Base-by-base conservation (phyloP, 2,888 invertebrate genomes). In the Podotricha telesiphe region DNA sequence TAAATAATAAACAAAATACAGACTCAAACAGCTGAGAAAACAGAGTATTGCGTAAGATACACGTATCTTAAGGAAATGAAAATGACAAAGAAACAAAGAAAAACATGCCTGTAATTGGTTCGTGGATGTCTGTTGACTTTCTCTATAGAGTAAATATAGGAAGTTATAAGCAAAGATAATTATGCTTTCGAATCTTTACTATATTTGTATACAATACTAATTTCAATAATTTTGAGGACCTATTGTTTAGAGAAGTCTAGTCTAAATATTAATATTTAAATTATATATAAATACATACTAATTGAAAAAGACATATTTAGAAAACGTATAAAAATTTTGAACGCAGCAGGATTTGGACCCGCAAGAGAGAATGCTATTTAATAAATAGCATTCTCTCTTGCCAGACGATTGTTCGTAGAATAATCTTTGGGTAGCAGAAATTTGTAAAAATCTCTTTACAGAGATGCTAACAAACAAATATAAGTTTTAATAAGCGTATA, bases 101-200 rank as follows among this genome's bases (percentile, higher is more conserved):
- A 84, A 82, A 81, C 75, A 69, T 65, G 37, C 53, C 61, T 51
- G 76, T 83, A 85, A 86, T 85, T 86, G 83, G 79, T 80, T 78
- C 82, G 79, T 76, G 76, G 78, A 81, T 79, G 76, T 76, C 67
- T 47, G 68, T 68, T 48, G 75, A 80, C 87, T 87, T 87, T 88
- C 86, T 80, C 81, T 76, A 76, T 79, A 79, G 78, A 79, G 76
- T 74, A 76, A 73, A 77, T 75, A 67, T 69, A 77, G 77, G 76
- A 79, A 77, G 75, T 74, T 66, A 74, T 64, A 73, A 74, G 72
- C 71, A 71, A 72, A 66, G 69, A 70, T 55, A 47, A 62, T 62
- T 62, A 53, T 45, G 53, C 67, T 47, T 53, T 47, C 28, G 66
- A 45, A 19, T 48, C 22, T 13, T 47, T 34, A 4, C 61, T 61